Conservation (phyloP, 2,888 invertebrate genomes). For the Nymphalis c-album region DNA sequence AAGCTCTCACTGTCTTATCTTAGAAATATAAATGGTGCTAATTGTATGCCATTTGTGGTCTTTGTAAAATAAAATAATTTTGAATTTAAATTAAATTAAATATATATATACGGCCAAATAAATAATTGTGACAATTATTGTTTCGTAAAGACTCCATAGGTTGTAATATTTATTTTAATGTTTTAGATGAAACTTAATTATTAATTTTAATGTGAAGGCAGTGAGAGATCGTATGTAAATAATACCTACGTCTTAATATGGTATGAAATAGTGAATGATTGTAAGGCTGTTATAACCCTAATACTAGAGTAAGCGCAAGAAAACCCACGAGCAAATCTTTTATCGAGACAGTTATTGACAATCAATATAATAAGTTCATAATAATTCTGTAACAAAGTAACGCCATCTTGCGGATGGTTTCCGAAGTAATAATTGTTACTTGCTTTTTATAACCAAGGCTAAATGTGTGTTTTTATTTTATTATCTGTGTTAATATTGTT, state of each 20-base stretch:
- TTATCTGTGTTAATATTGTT: too few relatives aligned
- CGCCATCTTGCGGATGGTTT: background rate
- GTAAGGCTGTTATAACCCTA: slow-evolving; percentile 66
- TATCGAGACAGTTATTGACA: background rate
- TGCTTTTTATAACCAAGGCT: too few relatives aligned
- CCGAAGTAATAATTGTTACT: background rate
- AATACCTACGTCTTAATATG: slow-evolving; percentile 55
- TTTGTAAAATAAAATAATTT: slow-evolving; percentile 18
- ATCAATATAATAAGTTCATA: background rate
- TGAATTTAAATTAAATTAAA: slow-evolving; percentile 7
- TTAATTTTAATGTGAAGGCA: slow-evolving; percentile 47
- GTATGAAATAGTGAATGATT: slow-evolving; percentile 57
- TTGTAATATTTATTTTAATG: slow-evolving; percentile 25
- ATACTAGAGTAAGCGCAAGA: slow-evolving; percentile 55
- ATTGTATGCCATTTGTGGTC: slow-evolving; percentile 37
- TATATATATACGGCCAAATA: slow-evolving; percentile 15
- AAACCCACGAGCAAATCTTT: slow-evolving; percentile 49
- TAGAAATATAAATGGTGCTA: slow-evolving; percentile 62
- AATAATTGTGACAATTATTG: slow-evolving; percentile 10
- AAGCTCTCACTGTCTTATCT: slow-evolving; percentile 65
- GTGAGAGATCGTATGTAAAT: slow-evolving; percentile 70
- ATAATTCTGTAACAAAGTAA: background rate
- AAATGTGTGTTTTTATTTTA: too few relatives aligned
- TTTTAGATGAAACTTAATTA: slow-evolving; percentile 1
- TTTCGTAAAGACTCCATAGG: slow-evolving; percentile 25